Conservation (phyloP, 2,888 invertebrate species). For the Cheilosia scutellata region DNA sequence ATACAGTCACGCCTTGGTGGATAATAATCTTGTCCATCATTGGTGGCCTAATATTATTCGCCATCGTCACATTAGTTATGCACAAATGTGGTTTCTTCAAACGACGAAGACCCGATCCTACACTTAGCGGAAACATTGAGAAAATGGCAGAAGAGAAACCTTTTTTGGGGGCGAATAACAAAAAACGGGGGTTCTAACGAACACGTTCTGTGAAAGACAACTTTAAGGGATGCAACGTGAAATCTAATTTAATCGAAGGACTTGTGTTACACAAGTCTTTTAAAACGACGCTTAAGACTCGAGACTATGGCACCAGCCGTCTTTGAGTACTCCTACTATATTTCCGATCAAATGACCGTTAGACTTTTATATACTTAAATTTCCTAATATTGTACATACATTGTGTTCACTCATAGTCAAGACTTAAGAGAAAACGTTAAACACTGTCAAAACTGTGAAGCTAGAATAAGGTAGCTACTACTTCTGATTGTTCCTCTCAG, state of each 20-base stretch:
- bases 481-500: constrained; percentile 26
- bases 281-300: constrained; percentile 45
- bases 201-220: constrained; percentile 26
- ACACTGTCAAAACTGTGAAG: constrained; percentile 55
- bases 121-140: constrained; percentile 91
- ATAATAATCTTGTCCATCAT: constrained; percentile 93
- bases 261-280: constrained; percentile 26
- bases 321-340: constrained; percentile 28
- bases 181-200: constrained; percentile 82
- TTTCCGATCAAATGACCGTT: constrained; percentile 60
- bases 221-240: constrained; percentile 24
- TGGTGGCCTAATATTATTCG: constrained; percentile 92
- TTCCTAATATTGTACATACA: constrained; percentile 40
- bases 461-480: constrained; percentile 30
- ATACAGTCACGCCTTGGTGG: constrained; percentile 92
- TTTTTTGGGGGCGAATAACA: constrained; percentile 83
- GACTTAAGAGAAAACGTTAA: constrained; percentile 35
- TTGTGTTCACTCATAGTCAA: constrained; percentile 39
- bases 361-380: constrained; percentile 53
- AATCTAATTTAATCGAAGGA: constrained; percentile 31
- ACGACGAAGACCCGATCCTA: constrained; percentile 92
- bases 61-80: constrained; percentile 91
- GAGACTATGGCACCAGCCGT: constrained; percentile 4
- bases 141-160: constrained; percentile 90
- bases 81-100: constrained; percentile 97